Evolutionary conservation across 2,113 vertebrate genomes (phyloP), one percentile per base, ranked within the genome.

Genomic region (Myotis brandtii): DNA sequence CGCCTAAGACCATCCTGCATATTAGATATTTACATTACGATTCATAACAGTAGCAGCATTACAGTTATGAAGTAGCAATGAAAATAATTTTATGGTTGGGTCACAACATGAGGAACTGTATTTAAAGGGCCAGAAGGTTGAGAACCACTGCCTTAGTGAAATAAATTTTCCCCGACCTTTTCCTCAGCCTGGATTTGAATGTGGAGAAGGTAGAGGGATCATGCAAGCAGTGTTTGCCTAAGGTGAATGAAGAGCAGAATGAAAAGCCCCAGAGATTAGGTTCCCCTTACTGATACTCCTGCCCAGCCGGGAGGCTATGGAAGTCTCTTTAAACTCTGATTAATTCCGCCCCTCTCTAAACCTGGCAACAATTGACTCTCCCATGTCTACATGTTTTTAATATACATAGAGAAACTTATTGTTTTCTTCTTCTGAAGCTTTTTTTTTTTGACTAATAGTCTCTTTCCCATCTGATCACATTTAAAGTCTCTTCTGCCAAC

Each of bases 361-460:
- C 62, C 85, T 86, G 90, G 87, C 81, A 97, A 50, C 34, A 62
- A 64, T 46, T 0, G 2, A 77, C 48, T 90, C 34, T 79, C 73
- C 73, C 62, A 30, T 89, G 70, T 84, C 80, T 94, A 67, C 46
- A 88, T 88, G 83, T 81, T 92, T 97, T 94, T 77, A 96, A 93
- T 87, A 91, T 83, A 69, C 52, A 46, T 34, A 82, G 59, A 86
- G 46, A 92, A 95, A 85, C 72, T 80, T 89, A 94, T 6, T 95
- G 80, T 93, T 92, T 93, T 91, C 56, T 70, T 23, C 62, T 69
- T 86, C 70, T 62, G 70, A 85, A 94, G 88, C 23, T 27, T 70
- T 95, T 66, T 64, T 30, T 64, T 97, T 73, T 81, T 66, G 21
- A 73, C 50, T 95, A 86, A 73, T 89, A 67, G 79, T 93, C 82